Conservation (phyloP, 2,113 vertebrate genomes). For the Plestiodon gilberti region DNA sequence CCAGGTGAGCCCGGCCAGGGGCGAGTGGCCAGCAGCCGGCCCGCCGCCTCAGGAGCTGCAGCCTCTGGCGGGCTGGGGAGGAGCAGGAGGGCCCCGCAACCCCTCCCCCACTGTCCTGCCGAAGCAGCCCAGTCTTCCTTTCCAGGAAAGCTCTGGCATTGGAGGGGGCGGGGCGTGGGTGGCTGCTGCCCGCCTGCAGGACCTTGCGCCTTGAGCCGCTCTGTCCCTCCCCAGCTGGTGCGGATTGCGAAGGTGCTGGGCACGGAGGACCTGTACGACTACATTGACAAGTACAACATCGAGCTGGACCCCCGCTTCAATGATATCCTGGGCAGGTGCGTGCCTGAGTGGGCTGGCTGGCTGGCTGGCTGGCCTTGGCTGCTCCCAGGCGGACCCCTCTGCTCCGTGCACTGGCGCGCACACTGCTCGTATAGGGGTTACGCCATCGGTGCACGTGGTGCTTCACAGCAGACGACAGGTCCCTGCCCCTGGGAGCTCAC, state of each 20-base stretch:
- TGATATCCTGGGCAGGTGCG: constrained; percentile 82
- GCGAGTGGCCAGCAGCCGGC: no score
- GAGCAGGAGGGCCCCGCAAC: no score
- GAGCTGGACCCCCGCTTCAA: constrained; percentile 84
- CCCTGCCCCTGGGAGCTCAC: no score
- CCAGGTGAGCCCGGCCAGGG: constrained; percentile 68
- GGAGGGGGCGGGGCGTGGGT: no score
- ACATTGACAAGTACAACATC: constrained; percentile 85
- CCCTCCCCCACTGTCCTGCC: background rate
- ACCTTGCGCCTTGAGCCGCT: accelerated
- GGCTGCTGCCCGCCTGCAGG: background rate
- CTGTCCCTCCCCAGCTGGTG: constrained; percentile 68
- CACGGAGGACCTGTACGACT: constrained; percentile 83
- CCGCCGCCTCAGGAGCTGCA: accelerated
- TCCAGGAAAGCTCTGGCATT: no score
- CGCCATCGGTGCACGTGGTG: no score
- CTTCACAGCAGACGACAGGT: background rate
- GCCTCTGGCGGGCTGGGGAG: background rate
- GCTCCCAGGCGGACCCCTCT: background rate
- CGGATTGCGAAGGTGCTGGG: constrained; percentile 84
- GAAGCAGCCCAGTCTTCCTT: background rate
- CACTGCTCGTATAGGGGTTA: background rate
- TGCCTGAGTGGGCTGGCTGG: background rate
- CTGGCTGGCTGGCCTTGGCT: no score
- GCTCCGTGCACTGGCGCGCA: accelerated